Base-by-base conservation (phyloP, 2,113 vertebrate species). In the Cyanistes caeruleus region DNA sequence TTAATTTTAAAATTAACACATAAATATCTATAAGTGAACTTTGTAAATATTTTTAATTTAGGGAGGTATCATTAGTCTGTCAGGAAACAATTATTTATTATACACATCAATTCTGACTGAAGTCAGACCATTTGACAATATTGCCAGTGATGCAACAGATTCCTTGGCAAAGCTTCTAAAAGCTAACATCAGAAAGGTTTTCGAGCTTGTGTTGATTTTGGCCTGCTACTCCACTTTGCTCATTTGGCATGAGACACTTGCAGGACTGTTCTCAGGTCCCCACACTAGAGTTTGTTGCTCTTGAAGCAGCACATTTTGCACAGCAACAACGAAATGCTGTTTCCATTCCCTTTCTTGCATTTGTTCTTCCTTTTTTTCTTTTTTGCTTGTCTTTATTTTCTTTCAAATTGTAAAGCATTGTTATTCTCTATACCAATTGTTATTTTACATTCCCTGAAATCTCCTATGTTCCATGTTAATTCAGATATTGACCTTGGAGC, bases 291-390 rank as follows among this genome's bases (percentile, higher is more conserved):
- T 56, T 53, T 88, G 28, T 22, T 19, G 5, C 52, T 79, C 21
- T 39, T 60, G 49, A 93, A 85, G 10, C 18, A 79, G 24, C 6
- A 56, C 5, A 44, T 64, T 39, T 56, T 73, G 2, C 21, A 27
- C 44, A 86, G 53, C 6, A 69, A 12, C 13, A 21, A 33, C 20
- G 11, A 84, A 82, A 48, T 25, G 9, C 4, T 24, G 12, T 30
- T 90, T 72, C 28, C 11, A 31, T 88, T 84, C 12, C 15, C 17
- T 84, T 49, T 91, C 58, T 76, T 86, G 15, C 7, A 62, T 58
- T 33, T 3, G 1, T 64, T 60, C 2, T 67, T 21, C 16, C 2
- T n/a, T 56, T 20, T 21, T 13, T 21, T 7, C 1, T 2, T 14
- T 5, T 12, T 25, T 16, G 1, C 9, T n/a, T 13, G 37, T 27